Conservation (phyloP, 2,113 vertebrate genomes). For the Albula glossodonta region DNA sequence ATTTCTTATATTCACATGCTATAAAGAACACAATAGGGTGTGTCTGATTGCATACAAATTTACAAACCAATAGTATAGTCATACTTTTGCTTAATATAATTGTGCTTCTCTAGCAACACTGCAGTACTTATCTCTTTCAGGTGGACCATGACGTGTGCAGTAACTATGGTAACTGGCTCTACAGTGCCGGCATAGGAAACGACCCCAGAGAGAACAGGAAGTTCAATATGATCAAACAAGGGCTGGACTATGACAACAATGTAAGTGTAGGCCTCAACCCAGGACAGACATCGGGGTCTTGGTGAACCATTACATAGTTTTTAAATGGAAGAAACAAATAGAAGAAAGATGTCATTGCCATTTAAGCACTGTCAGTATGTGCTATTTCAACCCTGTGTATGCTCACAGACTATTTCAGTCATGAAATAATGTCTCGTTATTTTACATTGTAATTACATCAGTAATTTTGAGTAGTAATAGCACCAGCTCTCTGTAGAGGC, state of each 20-base stretch:
- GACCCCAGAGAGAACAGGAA: constrained; percentile 79
- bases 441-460: too few relatives aligned
- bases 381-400: neutral
- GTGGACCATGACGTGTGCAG: constrained; percentile 77
- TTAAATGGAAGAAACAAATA: too few relatives aligned
- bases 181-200: constrained; percentile 77
- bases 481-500: neutral
- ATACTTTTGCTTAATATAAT: too few relatives aligned
- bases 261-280: constrained; percentile 50
- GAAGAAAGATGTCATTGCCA: too few relatives aligned
- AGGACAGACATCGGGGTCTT: neutral
- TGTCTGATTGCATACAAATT: too few relatives aligned
- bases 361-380: too few relatives aligned
- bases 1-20: too few relatives aligned
- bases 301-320: too few relatives aligned
- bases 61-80: too few relatives aligned
- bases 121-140: constrained; percentile 48
- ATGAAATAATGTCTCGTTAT: too few relatives aligned
- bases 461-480: too few relatives aligned
- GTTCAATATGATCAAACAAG: constrained; percentile 83
- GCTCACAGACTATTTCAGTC: neutral
- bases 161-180: constrained; percentile 83
- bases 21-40: too few relatives aligned
- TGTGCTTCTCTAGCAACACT: neutral
- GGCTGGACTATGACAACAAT: constrained; percentile 72